phyloP scores from a whole-genome alignment of 2,113 vertebrate genomes.

The Sardina pilchardus region DNA sequence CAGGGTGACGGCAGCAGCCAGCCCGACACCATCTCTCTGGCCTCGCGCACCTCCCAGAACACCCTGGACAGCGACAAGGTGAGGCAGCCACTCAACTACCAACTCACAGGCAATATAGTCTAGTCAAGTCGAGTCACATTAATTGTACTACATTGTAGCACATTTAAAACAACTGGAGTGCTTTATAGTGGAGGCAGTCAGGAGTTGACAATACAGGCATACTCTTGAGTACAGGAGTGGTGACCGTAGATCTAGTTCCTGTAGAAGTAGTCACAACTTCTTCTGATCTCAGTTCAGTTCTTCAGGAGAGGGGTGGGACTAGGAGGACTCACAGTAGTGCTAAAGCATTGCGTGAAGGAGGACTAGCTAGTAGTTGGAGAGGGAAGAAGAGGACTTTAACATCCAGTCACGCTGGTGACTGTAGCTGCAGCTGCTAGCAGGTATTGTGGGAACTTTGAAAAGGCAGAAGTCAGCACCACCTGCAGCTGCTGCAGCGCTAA shows the following conservation, averaged over 20 bases:
- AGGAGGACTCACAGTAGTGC: neutral
- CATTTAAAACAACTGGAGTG: no score
- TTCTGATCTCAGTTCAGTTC: neutral
- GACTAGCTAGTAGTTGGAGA: neutral
- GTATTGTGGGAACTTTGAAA: neutral
- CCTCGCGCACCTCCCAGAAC: constrained; percentile 97
- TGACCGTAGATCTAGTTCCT: neutral
- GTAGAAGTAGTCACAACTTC: neutral
- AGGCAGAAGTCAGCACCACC: neutral
- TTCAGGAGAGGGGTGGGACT: neutral
- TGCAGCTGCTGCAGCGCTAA: neutral
- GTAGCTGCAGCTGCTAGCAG: neutral
- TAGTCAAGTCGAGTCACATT: no score
- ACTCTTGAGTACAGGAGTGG: neutral
- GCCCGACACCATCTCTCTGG: constrained; percentile 96
- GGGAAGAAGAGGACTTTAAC: neutral
- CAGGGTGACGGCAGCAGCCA: constrained; percentile 98
- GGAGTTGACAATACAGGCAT: neutral
- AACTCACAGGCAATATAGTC: neutral
- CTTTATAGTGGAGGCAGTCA: no score
- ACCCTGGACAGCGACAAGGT: constrained; percentile 98
- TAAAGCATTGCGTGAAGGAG: neutral
- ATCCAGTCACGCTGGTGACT: neutral
- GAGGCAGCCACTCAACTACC: constrained; percentile 39
- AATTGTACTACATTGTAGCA: no score